Evolutionary conservation across 2,113 vertebrate species (phyloP).

Genomic region (Onychostruthus taczanowskii): DNA sequence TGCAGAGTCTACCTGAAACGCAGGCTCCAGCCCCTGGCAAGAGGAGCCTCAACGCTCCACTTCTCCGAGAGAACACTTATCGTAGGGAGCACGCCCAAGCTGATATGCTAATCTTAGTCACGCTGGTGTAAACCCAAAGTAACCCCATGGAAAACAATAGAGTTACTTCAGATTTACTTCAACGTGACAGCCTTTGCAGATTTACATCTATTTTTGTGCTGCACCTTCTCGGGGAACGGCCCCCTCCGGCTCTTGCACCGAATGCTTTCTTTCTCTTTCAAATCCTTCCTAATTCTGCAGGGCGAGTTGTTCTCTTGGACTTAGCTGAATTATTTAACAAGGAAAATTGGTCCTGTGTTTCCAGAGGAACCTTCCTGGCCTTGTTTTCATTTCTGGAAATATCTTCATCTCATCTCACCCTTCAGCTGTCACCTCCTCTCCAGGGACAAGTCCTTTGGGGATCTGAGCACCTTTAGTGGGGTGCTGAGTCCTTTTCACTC

Average conservation of each 20-base stretch:
- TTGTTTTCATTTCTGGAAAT: not conserved
- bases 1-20: not conserved
- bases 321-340: constrained; percentile 1
- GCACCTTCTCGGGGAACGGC: not conserved
- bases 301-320: not conserved
- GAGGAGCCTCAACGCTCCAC: not conserved
- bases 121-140: constrained; percentile 14
- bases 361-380: not conserved
- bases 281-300: constrained; percentile 1
- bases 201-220: constrained; percentile 23
- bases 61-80: not conserved
- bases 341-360: not conserved
- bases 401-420: not conserved
- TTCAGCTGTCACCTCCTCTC: not conserved
- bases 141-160: not conserved
- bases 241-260: not conserved
- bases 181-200: constrained; percentile 22
- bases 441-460: not conserved
- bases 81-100: not conserved
- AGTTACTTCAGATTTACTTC: constrained; percentile 46
- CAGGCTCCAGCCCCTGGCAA: not conserved
- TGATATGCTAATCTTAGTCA: constrained; percentile 37
- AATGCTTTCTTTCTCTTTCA: constrained; percentile 5
- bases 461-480: not conserved
- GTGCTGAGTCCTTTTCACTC: not conserved